Percentiles rank a stretch among this genome's conserved stretches.
phyloP scores from a whole-genome alignment of 2,797 vertebrate genomes.

The Odontamblyopus rebecca region DNA sequence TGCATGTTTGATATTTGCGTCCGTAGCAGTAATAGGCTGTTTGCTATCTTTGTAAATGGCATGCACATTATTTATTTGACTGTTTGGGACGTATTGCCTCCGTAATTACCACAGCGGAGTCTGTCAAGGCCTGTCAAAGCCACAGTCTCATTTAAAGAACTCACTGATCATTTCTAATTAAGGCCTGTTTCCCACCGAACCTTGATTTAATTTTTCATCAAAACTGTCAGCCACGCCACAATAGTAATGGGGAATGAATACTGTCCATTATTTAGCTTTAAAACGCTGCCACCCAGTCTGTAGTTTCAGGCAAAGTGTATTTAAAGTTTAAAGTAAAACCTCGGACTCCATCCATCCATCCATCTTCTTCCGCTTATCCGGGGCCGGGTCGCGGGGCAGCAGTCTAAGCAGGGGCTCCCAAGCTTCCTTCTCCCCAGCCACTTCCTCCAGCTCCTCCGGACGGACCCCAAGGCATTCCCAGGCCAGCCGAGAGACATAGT shows the following conservation, averaged over 20 bases:
- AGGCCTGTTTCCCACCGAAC: constrained; percentile 4
- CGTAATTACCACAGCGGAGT: constrained; percentile 2
- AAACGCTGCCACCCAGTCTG: background rate
- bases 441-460: too few species aligned
- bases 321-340: constrained; percentile 2
- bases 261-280: constrained; percentile 7
- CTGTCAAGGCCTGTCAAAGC: constrained; percentile 7
- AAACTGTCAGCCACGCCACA: background rate
- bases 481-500: too few species aligned
- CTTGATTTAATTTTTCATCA: constrained; percentile 16
- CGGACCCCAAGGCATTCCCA: too few species aligned
- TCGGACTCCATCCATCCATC: too few species aligned
- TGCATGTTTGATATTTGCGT: constrained; percentile 9
- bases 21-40: constrained; percentile 5
- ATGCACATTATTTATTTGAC: constrained; percentile 8
- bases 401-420: too few species aligned
- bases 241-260: constrained; percentile 7
- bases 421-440: too few species aligned
- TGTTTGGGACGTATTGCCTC: constrained; percentile 4
- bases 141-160: constrained; percentile 9
- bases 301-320: background rate
- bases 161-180: constrained; percentile 14
- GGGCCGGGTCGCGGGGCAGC: too few species aligned
- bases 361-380: too few species aligned
- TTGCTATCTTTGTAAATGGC: constrained; percentile 13